Base-by-base conservation (phyloP, 2,113 vertebrate species). In the Neolamprologus fasciatus region DNA sequence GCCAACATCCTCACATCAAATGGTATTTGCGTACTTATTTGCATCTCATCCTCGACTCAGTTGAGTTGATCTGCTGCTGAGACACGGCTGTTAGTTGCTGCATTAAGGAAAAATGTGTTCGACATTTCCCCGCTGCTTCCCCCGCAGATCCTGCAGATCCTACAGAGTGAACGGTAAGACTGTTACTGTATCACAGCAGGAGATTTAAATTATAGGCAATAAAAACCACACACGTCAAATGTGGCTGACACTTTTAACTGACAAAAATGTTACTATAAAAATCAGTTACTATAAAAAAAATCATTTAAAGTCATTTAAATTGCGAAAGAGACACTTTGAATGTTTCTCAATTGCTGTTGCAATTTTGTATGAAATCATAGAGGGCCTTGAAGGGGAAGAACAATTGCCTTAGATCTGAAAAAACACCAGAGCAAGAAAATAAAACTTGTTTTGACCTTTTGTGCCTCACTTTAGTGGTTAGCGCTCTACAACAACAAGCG, bases 1-100 rank as follows among this genome's bases (percentile, higher is more conserved):
- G 68, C 85, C 87, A 47, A 81, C 89, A 87, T 92, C 83, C 91
- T 92, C 79, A 26, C 33, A 21, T 87, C 40, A 81, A 61, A 82
- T 2, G 17, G 8, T 13, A 7, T 23, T 5, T 71, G 21, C n/a
- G 8, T 33, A 19, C 31, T 11, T 31, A 26, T 78, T 78, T 78
- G 54, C 54, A 31, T 61, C 9, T 26, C 10, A 0, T 3, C 3
- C 3, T 33, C 7, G 2, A 14, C n/a, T 66, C 45, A 50, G 45
- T 53, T 37, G 12, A 8, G 8, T 4, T 4, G 3, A 78, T 7
- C 21, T 23, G 8, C 80, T 40, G 23, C 66, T 35, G 14, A 28
- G 8, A 63, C 11, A 3, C 61, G 19, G 6, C 42, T 61, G 68
- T 40, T 73, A 85, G 71, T 5, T 1, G 51, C 23, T 33, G 54